These are phyloP conservation scores for Osmoderma eremita DNA, from an alignment of 2,888 invertebrate species.

Conservation along the genomic window DNA sequence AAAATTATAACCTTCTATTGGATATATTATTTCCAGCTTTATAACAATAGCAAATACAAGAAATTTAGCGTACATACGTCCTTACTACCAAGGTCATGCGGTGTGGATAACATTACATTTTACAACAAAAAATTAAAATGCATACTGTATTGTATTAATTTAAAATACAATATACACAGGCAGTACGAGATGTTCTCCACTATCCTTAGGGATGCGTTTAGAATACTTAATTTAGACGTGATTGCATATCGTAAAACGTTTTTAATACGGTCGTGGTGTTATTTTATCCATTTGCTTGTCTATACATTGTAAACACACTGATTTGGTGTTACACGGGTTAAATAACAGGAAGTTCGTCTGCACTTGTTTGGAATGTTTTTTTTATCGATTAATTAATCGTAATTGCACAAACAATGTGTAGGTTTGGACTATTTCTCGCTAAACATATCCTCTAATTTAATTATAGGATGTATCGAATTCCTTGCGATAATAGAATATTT, in stretches of 20 bases:
- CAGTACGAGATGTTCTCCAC: slow-evolving; percentile 22
- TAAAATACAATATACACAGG: slow-evolving; percentile 17
- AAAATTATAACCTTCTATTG: background rate
- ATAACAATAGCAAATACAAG: slow-evolving; percentile 5
- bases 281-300: background rate
- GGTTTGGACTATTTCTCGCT: too few relatives aligned
- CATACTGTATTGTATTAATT: slow-evolving; percentile 19
- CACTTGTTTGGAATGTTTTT: background rate
- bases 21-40: background rate
- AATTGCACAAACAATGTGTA: too few relatives aligned
- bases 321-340: background rate
- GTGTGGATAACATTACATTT: slow-evolving; percentile 23
- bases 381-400: too few relatives aligned
- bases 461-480: too few relatives aligned
- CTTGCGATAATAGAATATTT: too few relatives aligned
- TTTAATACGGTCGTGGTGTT: background rate
- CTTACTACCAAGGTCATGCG: slow-evolving; percentile 20
- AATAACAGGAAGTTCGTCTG: background rate
- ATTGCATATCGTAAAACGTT: slow-evolving; percentile 7
- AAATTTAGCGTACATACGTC: slow-evolving; percentile 24
- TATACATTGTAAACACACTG: slow-evolving; percentile 3
- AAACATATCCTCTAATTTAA: too few relatives aligned
- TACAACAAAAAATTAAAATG: slow-evolving; percentile 23
- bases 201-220: background rate
- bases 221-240: slow-evolving; percentile 30